A percentile compares a stretch with the other conserved stretches of the same genome.
Evolutionary conservation across 2,888 invertebrate species (phyloP).

Genomic region (Sicus ferrugineus): DNA sequence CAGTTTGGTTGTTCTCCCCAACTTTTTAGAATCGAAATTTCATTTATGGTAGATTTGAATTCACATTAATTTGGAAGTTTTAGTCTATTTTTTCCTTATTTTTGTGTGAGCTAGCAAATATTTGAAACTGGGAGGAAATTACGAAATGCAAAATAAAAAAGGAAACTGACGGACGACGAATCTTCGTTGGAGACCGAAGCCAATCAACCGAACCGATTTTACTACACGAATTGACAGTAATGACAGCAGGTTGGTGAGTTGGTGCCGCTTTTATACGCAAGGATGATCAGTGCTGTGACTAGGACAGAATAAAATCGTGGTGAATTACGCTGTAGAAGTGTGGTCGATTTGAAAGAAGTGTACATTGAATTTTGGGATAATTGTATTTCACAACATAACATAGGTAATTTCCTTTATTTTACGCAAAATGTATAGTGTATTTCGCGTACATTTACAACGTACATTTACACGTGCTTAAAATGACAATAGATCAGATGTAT

Average conservation of each 20-base stretch:
- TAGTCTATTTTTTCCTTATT: conserved; percentile 24
- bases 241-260: conserved; percentile 41
- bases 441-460: too few species aligned
- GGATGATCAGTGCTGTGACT: too few species aligned
- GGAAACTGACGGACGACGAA: conserved; percentile 71
- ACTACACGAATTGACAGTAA: conserved; percentile 59
- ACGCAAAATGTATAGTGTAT: too few species aligned
- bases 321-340: too few species aligned
- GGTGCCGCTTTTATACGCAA: conserved; percentile 31
- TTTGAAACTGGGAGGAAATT: conserved; percentile 23
- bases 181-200: conserved; percentile 20
- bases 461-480: too few species aligned
- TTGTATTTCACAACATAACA: too few species aligned
- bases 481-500: too few species aligned
- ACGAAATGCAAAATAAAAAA: conserved; percentile 42
- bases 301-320: too few species aligned
- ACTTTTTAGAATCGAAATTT: conserved; percentile 8
- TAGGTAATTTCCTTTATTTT: too few species aligned
- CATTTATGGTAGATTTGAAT: conserved; percentile 14
- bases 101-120: conserved; percentile 23
- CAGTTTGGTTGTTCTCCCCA: neutral
- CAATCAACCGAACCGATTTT: conserved; percentile 58
- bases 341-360: too few species aligned
- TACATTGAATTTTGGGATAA: too few species aligned
- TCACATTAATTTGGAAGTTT: conserved; percentile 33